Evolutionary conservation across 2,888 invertebrate species (phyloP).

Genomic region (Cynaeus angustus): DNA sequence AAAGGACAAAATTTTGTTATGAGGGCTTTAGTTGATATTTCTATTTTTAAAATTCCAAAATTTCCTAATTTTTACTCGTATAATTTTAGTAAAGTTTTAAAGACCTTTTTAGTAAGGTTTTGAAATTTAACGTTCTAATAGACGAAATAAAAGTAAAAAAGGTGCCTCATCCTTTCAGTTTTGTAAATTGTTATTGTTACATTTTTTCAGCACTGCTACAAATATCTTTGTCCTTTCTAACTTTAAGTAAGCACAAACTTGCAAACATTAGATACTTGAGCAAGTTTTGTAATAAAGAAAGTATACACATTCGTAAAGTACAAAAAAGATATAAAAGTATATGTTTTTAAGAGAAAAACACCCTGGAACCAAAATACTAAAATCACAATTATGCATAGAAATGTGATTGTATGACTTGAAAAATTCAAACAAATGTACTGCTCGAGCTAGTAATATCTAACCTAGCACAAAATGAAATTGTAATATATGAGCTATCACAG

Average conservation of each 20-base stretch:
- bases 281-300: not conserved
- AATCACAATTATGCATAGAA: not conserved
- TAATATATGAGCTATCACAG: not conserved
- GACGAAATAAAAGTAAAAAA: slow-evolving; percentile 5
- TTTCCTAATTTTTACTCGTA: no score
- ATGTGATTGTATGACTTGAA: not conserved
- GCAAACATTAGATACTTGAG: not conserved
- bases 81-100: no score
- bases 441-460: not conserved
- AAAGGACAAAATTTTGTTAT: no score
- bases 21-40: no score
- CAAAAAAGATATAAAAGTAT: no score
- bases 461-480: not conserved
- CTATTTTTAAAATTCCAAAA: no score
- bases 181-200: slow-evolving; percentile 4
- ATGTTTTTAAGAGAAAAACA: not conserved
- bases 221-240: slow-evolving; percentile 7
- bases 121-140: no score
- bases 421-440: not conserved
- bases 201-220: not conserved
- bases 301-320: not conserved
- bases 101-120: no score
- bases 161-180: slow-evolving; percentile 3
- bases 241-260: not conserved
- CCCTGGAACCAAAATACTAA: not conserved